phyloP scores from a whole-genome alignment of 2,888 invertebrate species.

The Iphiclides podalirius region DNA sequence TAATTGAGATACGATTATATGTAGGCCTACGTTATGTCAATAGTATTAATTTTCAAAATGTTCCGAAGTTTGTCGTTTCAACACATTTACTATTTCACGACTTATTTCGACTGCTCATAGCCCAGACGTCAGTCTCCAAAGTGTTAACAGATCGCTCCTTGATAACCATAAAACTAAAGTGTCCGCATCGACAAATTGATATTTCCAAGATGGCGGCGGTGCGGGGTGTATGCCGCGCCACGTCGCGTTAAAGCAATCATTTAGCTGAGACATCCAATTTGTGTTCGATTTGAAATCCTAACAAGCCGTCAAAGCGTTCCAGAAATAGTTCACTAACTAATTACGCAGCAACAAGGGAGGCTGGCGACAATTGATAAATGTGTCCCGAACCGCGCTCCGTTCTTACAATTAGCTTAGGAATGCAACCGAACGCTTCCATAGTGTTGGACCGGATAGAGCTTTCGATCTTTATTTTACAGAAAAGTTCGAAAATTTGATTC shows the following conservation, averaged over 20 bases:
- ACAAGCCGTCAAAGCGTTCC: conserved; percentile 78
- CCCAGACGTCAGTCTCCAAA: conserved; percentile 1
- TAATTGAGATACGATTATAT: no score
- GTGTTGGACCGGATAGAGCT: conserved; percentile 43
- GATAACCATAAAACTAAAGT: conserved; percentile 72
- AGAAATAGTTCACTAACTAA: conserved; percentile 71
- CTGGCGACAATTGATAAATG: conserved; percentile 77
- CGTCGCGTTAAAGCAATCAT: conserved; percentile 57
- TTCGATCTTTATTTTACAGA: no score
- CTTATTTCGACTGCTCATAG: conserved; percentile 12
- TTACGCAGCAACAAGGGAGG: conserved; percentile 58
- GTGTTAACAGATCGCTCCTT: conserved; percentile 58
- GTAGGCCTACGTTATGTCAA: no score
- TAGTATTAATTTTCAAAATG: no score
- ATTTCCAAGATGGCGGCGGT: conserved; percentile 49
- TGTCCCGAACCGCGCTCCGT: conserved; percentile 61
- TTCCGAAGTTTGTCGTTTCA: no score
- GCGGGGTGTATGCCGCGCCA: no score
- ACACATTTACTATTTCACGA: background rate
- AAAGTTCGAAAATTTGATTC: no score
- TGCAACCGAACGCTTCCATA: conserved; percentile 59
- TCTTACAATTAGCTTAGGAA: conserved; percentile 74
- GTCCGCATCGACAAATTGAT: conserved; percentile 58
- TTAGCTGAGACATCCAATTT: conserved; percentile 75
- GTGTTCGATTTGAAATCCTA: conserved; percentile 77